A percentile compares a stretch with the other conserved stretches of the same genome.
Conservation (phyloP, 37 sponge, comb jelly and placozoan genomes). For the Spongia lamella region DNA sequence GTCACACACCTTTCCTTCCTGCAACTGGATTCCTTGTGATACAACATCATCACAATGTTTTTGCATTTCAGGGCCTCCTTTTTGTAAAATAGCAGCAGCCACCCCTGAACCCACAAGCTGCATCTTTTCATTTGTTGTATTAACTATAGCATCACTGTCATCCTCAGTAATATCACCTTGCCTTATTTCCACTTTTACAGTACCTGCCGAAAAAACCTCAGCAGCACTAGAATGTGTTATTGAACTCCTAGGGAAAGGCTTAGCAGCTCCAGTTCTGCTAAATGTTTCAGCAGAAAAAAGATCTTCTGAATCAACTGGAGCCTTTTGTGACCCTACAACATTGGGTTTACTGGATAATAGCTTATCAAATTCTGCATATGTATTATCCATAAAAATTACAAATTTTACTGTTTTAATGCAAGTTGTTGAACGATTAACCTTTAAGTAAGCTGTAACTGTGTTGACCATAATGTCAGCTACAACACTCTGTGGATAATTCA, state of each 20-base stretch:
- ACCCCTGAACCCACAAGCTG: slow-evolving; percentile 2
- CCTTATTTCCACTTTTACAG: slow-evolving; percentile 9
- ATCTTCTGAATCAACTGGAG: not conserved
- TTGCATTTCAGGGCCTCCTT: slow-evolving; percentile 11
- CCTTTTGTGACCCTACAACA: no score
- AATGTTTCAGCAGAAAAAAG: not conserved
- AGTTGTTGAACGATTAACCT: not conserved
- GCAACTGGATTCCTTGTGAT: not conserved
- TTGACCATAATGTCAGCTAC: slow-evolving; percentile 15
- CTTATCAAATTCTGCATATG: not conserved
- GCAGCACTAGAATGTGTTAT: not conserved
- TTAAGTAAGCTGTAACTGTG: slow-evolving; percentile 1
- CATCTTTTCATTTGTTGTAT: not conserved
- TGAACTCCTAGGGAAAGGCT: no score
- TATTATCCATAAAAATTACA: slow-evolving; percentile 20
- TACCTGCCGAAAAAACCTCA: not conserved
- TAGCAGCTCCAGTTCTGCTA: no score
- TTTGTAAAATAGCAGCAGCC: not conserved
- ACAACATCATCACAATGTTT: not conserved
- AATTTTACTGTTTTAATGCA: slow-evolving; percentile 1
- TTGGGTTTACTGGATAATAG: no score
- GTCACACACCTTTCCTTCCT: not conserved
- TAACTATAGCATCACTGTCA: slow-evolving; percentile 17
- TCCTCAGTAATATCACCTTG: slow-evolving; percentile 23
- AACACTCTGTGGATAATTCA: slow-evolving; percentile 6